These are phyloP conservation scores for Carassius auratus DNA, from an alignment of 2,113 vertebrate species.

Conservation along the genomic window DNA sequence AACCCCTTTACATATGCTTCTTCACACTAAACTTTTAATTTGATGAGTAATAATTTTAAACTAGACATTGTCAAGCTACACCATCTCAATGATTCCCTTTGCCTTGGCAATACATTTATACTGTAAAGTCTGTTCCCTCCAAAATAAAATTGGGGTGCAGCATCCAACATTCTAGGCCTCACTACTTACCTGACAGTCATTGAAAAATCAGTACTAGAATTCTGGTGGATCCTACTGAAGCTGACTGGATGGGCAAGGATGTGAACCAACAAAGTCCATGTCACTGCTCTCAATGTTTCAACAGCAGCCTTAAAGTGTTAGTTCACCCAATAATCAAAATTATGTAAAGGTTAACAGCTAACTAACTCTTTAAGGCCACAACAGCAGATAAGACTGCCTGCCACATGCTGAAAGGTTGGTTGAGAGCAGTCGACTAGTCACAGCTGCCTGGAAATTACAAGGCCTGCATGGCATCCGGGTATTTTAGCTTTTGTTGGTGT, in stretches of 20 bases:
- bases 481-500: no score
- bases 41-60: no score
- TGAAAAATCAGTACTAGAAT: background rate
- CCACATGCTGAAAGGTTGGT: background rate
- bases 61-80: background rate
- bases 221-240: background rate
- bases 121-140: background rate
- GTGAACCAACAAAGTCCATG: background rate
- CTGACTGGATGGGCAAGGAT: background rate
- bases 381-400: background rate
- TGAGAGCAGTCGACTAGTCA: constrained; percentile 5
- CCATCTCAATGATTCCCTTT: background rate
- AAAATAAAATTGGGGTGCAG: background rate
- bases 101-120: background rate
- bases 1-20: no score
- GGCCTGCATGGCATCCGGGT: background rate
- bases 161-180: background rate
- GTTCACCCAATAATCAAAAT: no score
- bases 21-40: no score
- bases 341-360: no score
- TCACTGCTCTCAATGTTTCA: constrained; percentile 5
- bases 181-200: no score
- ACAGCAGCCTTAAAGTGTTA: background rate
- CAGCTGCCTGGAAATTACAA: background rate
- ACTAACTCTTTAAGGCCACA: background rate